Conservation (phyloP, 2,888 invertebrate genomes). For the Exocentrus adspersus region DNA sequence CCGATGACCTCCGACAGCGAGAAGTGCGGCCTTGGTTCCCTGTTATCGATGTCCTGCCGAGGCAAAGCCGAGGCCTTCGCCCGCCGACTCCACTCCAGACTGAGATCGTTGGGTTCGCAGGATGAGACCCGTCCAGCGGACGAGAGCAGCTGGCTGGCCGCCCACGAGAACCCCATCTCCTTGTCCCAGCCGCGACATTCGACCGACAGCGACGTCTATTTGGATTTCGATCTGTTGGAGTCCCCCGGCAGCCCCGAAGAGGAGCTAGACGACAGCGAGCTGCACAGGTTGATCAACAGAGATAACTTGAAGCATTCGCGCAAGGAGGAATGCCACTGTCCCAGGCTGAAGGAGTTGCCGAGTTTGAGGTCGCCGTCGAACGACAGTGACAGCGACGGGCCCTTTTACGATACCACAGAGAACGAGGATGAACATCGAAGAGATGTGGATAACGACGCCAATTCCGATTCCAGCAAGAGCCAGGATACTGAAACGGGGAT, state of each 20-base stretch:
- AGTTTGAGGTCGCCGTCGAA: conserved; percentile 35
- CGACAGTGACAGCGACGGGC: conserved; percentile 66
- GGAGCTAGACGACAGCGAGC: conserved; percentile 51
- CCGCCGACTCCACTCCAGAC: conserved; percentile 77
- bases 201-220: conserved; percentile 69
- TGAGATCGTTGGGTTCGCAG: conserved; percentile 75
- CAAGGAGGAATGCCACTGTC: conserved; percentile 59
- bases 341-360: conserved; percentile 61
- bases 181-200: conserved; percentile 66
- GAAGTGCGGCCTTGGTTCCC: conserved; percentile 74
- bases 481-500: conserved; percentile 38
- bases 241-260: conserved; percentile 78
- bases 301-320: conserved; percentile 48
- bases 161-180: conserved; percentile 55
- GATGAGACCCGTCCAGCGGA: conserved; percentile 52
- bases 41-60: conserved; percentile 82
- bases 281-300: conserved; percentile 59
- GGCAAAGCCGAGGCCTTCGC: conserved; percentile 85
- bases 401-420: conserved; percentile 65
- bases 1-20: conserved; percentile 63
- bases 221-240: conserved; percentile 73
- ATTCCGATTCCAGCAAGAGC: conserved; percentile 38
- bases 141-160: conserved; percentile 52
- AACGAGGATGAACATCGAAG: conserved; percentile 40
- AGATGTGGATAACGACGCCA: conserved; percentile 36